These are phyloP conservation scores for Habrosyne pyritoides DNA, from an alignment of 2,888 invertebrate genomes.

Conservation along the genomic window DNA sequence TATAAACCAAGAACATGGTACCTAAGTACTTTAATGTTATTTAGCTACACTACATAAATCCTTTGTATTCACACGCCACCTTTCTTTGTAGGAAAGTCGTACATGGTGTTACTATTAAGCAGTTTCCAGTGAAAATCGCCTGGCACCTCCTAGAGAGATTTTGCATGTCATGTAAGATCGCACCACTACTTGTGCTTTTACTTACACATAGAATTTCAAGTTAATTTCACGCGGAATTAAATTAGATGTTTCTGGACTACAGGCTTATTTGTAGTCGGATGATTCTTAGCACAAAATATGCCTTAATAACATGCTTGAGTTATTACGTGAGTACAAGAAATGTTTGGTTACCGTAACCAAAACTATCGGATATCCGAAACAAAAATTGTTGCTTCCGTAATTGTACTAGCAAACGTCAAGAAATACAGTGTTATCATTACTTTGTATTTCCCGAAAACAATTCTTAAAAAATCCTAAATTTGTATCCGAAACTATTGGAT, in stretches of 20 bases:
- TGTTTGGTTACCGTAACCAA: too few relatives aligned
- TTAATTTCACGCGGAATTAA: background rate
- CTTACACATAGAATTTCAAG: background rate
- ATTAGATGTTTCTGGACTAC: too few relatives aligned
- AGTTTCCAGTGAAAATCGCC: slow-evolving; percentile 20
- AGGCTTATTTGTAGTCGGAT: background rate
- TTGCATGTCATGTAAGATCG: background rate
- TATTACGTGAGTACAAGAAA: too few relatives aligned
- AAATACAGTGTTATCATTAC: too few relatives aligned
- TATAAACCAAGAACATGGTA: background rate
- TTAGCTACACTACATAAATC: background rate
- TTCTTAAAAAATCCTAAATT: too few relatives aligned
- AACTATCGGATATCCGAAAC: too few relatives aligned
- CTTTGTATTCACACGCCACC: slow-evolving; percentile 20
- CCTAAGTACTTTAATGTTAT: background rate
- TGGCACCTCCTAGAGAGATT: slow-evolving; percentile 6
- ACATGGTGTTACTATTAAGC: slow-evolving; percentile 22
- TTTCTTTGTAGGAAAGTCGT: slow-evolving; percentile 23
- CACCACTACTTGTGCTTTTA: background rate
- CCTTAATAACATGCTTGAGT: too few relatives aligned
- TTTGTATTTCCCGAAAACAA: too few relatives aligned
- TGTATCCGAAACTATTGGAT: too few relatives aligned
- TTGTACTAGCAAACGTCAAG: too few relatives aligned
- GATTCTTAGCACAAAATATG: too few relatives aligned
- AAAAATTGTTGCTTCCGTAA: too few relatives aligned